Percentiles rank a stretch among this genome's conserved stretches.
phyloP scores from a whole-genome alignment of 2,888 invertebrate genomes.

The Marronus borbonicus region DNA sequence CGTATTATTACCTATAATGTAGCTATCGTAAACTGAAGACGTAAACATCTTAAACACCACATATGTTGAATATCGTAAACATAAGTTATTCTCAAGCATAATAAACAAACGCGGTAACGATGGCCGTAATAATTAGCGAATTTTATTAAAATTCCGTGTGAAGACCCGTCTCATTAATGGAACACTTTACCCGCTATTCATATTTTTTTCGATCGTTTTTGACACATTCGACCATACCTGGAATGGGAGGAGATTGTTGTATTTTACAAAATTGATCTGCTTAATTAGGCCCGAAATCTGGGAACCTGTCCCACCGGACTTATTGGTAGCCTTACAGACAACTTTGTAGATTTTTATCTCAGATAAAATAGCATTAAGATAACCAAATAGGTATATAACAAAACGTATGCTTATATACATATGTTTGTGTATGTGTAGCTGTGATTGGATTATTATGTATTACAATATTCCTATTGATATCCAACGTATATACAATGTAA shows the following conservation, averaged over 20 bases:
- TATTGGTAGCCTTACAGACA: not conserved
- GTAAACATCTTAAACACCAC: not conserved
- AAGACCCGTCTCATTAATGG: conserved; percentile 17
- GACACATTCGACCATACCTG: conserved; percentile 10
- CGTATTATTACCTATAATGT: conserved; percentile 24
- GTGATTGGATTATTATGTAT: too few relatives aligned
- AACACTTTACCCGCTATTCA: conserved; percentile 23
- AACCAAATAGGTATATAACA: not conserved
- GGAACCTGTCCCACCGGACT: not conserved
- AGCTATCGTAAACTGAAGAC: not conserved
- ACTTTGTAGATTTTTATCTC: conserved; percentile 29
- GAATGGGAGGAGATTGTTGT: conserved; percentile 23
- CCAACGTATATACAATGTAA: too few relatives aligned
- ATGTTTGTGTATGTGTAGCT: not conserved
- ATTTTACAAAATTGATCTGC: conserved; percentile 25
- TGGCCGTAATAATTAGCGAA: conserved; percentile 16
- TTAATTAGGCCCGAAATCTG: conserved; percentile 24
- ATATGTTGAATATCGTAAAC: not conserved
- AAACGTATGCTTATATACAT: not conserved
- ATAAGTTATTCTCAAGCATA: conserved; percentile 2
- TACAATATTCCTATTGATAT: too few relatives aligned
- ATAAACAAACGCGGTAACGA: conserved; percentile 23
- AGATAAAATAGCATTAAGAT: not conserved
- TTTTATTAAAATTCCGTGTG: conserved; percentile 40
- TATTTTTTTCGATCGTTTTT: not conserved